phyloP scores from a whole-genome alignment of 2,888 invertebrate species.

The Epinotia nisella region DNA sequence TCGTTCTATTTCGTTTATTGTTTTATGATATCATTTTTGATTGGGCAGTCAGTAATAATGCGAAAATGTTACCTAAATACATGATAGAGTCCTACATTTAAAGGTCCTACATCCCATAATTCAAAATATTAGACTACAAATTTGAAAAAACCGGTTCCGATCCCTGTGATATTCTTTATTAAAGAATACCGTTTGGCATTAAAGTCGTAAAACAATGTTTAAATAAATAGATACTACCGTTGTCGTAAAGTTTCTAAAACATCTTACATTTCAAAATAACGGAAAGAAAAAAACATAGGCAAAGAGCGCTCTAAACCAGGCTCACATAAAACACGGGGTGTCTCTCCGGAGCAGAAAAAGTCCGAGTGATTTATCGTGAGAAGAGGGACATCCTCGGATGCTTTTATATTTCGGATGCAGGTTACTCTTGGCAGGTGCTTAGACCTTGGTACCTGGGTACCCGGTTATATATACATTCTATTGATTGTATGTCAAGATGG shows the following conservation, averaged over 20 bases:
- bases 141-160: too few relatives aligned
- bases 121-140: too few relatives aligned
- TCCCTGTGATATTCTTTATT: too few relatives aligned
- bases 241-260: constrained; percentile 33
- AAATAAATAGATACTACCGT: background rate
- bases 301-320: constrained; percentile 60
- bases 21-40: too few relatives aligned
- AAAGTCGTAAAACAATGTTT: background rate
- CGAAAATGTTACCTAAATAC: too few relatives aligned
- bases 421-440: constrained; percentile 61
- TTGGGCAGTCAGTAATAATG: too few relatives aligned
- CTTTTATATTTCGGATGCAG: constrained; percentile 65
- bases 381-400: constrained; percentile 71
- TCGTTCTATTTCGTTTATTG: too few relatives aligned
- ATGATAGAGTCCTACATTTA: too few relatives aligned
- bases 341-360: constrained; percentile 67
- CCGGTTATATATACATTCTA: constrained; percentile 15
- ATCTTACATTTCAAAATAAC: constrained; percentile 43
- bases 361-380: constrained; percentile 77
- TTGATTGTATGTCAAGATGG: constrained; percentile 31
- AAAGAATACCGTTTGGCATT: background rate
- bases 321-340: constrained; percentile 72
- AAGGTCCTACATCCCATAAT: too few relatives aligned
- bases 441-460: constrained; percentile 54
- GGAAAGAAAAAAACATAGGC: constrained; percentile 49